A percentile compares a stretch with the other conserved stretches of the same genome.
These are phyloP conservation scores for Lasioglossum figueresi DNA, from an alignment of 2,888 invertebrate genomes.

Conservation along the genomic window DNA sequence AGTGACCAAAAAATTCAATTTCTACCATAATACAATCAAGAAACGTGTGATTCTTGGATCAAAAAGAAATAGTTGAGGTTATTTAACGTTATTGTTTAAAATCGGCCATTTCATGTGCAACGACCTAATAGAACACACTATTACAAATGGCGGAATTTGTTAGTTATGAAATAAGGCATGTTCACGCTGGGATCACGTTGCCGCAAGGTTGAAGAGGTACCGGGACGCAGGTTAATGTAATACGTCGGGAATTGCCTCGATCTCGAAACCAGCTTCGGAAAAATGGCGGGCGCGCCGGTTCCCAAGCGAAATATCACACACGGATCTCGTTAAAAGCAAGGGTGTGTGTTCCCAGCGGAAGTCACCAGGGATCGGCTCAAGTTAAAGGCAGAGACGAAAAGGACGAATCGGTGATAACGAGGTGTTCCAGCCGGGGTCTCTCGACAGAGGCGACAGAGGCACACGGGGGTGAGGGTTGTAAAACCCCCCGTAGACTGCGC, in stretches of 20 bases:
- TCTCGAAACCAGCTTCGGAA: constrained; percentile 8
- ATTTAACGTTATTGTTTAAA: too few species aligned
- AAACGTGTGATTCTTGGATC: too few species aligned
- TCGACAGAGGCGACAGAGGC: constrained; percentile 50
- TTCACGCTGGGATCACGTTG: too few species aligned
- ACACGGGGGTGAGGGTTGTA: constrained; percentile 48
- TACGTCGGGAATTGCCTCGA: background rate
- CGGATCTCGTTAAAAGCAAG: constrained; percentile 18
- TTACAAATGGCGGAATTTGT: too few species aligned
- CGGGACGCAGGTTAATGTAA: background rate
- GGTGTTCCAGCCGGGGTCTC: constrained; percentile 62
- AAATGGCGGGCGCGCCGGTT: constrained; percentile 8
- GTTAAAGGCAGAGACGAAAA: constrained; percentile 68
- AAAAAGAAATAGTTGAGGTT: too few species aligned
- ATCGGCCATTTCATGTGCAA: too few species aligned
- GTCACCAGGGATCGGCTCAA: constrained; percentile 38
- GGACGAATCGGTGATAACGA: constrained; percentile 81
- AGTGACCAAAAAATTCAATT: too few species aligned
- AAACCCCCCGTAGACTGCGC: constrained; percentile 72
- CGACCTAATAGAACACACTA: too few species aligned
- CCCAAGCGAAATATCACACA: constrained; percentile 4
- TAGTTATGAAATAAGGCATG: too few species aligned
- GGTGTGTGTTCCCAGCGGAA: constrained; percentile 6
- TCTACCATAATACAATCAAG: too few species aligned
- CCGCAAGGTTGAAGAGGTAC: too few species aligned